Base-by-base conservation (phyloP, 2,888 invertebrate genomes). In the Pachycephus smyrnensis region DNA sequence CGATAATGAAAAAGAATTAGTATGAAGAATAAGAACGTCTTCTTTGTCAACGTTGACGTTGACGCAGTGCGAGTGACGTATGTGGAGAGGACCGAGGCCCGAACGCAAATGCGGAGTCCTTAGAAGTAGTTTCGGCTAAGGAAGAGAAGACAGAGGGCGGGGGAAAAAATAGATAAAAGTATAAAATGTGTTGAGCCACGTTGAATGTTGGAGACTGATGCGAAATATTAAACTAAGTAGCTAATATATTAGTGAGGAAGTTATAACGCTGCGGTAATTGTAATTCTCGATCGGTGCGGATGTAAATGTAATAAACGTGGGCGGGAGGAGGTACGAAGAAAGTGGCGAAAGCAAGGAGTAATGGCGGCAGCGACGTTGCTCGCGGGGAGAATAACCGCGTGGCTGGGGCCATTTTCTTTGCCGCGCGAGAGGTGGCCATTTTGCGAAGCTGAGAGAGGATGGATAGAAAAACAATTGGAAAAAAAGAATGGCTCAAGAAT, bases 171-270 rank as follows among this genome's bases (percentile, higher is more conserved):
- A 23, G 23, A 55, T 55, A 23, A 55, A 55, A 23, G 9, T 55
- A 55, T 55, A 55, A 40, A 40, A 55, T 75, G 77, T 75, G 75
- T 75, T 77, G 82, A 81, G 81, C 81, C 82, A 84, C 85, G 83
- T 85, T 85, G 82, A 86, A 82, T 84, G 85, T 83, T 82, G 80
- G 85, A 86, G 85, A 86, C 85, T 86, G 85, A 86, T 83, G 81
- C 83, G 83, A 23, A 55, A 83, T 82, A 80, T 77, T 82, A 81
- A 82, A 82, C 78, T 81, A 81, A 79, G 80, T 84, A 81, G 82
- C 81, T 81, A 81, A 77, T 79, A 77, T 81, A 80, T 79, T 77
- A 80, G 80, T 79, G 76, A 78, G 73, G 77, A 76, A 80, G 55
- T 55, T 55, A 23, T 9, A 23, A 55, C 23, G 55, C 55, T 55